Evolutionary conservation across 2,888 invertebrate genomes (phyloP), one percentile per base, ranked within the genome.

Genomic region (Choristoneura rosaceana): DNA sequence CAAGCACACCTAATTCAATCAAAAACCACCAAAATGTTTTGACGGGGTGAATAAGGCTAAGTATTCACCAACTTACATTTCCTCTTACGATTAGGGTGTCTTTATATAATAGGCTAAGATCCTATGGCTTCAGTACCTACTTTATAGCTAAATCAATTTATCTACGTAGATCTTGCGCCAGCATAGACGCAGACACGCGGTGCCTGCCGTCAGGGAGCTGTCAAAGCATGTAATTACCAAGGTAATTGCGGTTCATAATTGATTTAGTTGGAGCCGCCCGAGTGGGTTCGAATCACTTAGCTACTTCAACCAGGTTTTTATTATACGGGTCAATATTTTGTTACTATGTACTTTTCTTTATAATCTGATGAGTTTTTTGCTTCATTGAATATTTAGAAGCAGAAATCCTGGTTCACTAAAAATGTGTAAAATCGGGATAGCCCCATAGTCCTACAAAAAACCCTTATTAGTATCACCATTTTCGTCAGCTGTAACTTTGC

Each of bases 221-320:
- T 86, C 87, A 85, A 83, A 85, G 84, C 86, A 82, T 82, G 82
- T 84, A 84, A 84, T 84, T 81, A 84, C 80, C 75, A 80, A 77
- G 79, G 77, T 77, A 80, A 85, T 85, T 83, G 82, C 76, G 83
- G 84, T 78, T 79, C 77, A 78, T 85, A 87, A 86, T 87, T 84
- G 81, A 87, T 82, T 87, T 85, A 83, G 74, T 75, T 76, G 76
- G 78, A 75, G 78, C 80, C 77, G 76, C 74, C 74, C 69, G 71
- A 70, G 76, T 76, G 79, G 83, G 84, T 80, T 81, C 79, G 76
- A 81, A 80, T 77, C 74, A 34, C 70, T 65, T 47, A 70, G 66
- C 43, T 45, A 9, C 25, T 47, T 25, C n/a, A 33, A 25, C 55
- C 10, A 59, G 33, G 34, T 55, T 62, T 66, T 52, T 12, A n/a